Conservation (phyloP, 2,888 invertebrate genomes). For the Polylopha cassiicola region DNA sequence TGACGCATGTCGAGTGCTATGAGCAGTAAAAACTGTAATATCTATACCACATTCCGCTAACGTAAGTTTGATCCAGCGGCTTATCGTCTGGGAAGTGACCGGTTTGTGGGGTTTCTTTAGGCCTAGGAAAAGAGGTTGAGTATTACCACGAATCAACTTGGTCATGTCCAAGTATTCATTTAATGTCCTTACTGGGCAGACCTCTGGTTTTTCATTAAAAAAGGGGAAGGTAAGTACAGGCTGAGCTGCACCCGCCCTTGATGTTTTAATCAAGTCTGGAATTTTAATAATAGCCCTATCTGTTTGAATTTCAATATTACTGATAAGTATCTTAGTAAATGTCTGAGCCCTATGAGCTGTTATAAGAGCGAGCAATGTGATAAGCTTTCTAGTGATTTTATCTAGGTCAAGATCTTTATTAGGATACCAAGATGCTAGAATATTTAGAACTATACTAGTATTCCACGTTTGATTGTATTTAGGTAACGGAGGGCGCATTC, state of each 20-base stretch:
- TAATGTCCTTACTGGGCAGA: constrained; percentile 3
- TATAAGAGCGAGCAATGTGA: constrained; percentile 1
- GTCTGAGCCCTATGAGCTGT: constrained; percentile 8
- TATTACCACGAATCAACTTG: not conserved
- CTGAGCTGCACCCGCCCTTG: not conserved
- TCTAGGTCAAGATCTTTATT: not conserved
- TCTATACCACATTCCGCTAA: not conserved
- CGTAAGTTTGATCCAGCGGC: constrained; percentile 5
- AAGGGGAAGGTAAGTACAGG: constrained; percentile 2
- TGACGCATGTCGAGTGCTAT: not conserved
- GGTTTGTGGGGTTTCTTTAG: not conserved
- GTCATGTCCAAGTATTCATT: not conserved
- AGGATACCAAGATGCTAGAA: not conserved
- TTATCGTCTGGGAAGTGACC: not conserved
- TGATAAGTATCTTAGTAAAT: constrained; percentile 2
- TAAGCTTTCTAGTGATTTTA: not conserved
- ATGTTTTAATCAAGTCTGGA: constrained; percentile 3
- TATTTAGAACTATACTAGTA: not conserved
- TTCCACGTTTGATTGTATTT: constrained; percentile 6
- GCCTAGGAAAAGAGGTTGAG: constrained; percentile 1
- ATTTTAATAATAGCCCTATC: constrained; percentile 5
- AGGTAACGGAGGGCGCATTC: constrained; percentile 1
- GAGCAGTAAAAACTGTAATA: constrained; percentile 1
- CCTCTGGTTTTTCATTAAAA: not conserved
- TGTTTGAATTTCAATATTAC: not conserved